Conservation (phyloP, 2,888 invertebrate genomes). For the Agrotis segetum region DNA sequence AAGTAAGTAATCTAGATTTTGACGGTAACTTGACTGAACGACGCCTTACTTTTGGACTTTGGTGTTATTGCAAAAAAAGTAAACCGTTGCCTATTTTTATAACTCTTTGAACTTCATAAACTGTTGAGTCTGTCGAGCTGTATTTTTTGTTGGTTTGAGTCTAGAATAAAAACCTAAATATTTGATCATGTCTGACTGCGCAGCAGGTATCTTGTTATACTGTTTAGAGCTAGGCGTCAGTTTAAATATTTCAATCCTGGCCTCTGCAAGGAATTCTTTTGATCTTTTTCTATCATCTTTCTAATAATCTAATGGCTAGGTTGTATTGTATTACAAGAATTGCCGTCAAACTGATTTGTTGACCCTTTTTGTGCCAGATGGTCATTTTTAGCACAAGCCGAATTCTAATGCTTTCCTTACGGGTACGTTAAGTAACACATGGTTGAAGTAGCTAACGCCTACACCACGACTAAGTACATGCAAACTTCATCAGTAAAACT, state of each 20-base stretch:
- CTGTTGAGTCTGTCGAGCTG: slow-evolving; percentile 37
- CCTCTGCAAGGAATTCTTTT: not conserved
- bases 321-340: not conserved
- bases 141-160: slow-evolving; percentile 16
- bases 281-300: no score
- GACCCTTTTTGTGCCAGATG: no score
- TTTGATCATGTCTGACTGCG: slow-evolving; percentile 25
- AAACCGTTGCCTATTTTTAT: slow-evolving; percentile 44
- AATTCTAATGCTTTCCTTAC: not conserved
- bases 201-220: slow-evolving; percentile 7
- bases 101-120: slow-evolving; percentile 36
- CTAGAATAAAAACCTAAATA: slow-evolving; percentile 25
- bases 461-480: not conserved
- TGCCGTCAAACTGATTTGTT: not conserved
- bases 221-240: not conserved
- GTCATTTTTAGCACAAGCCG: not conserved
- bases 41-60: slow-evolving; percentile 34
- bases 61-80: slow-evolving; percentile 47
- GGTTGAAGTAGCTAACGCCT: not conserved
- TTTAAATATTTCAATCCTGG: not conserved
- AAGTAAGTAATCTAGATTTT: slow-evolving; percentile 56
- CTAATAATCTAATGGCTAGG: no score
- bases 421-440: slow-evolving; percentile 2
- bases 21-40: slow-evolving; percentile 34
- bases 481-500: slow-evolving; percentile 12